Evolutionary conservation across 2,888 invertebrate species (phyloP).

Genomic region (Hoplodrina blanda): DNA sequence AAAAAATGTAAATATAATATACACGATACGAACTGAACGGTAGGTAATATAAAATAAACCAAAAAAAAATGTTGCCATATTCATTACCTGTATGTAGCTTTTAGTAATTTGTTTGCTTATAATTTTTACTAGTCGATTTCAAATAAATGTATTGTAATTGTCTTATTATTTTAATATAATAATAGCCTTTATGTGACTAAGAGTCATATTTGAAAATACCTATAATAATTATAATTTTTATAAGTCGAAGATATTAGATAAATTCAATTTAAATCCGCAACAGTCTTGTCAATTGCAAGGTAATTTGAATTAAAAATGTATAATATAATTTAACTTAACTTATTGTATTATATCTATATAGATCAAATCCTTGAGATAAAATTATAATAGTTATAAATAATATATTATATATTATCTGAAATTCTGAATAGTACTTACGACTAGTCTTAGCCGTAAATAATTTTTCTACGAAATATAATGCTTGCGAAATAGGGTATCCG

Average conservation of each 20-base stretch:
- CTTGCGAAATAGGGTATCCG: slow-evolving; percentile 58
- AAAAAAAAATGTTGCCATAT: slow-evolving; percentile 44
- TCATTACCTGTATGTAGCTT: slow-evolving; percentile 48
- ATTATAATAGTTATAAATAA: slow-evolving; percentile 23
- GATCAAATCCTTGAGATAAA: not conserved
- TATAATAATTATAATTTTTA: slow-evolving; percentile 2
- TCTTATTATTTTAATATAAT: slow-evolving; percentile 25
- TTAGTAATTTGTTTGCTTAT: slow-evolving; percentile 46
- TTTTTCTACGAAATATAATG: slow-evolving; percentile 57
- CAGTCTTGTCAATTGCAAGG: not conserved
- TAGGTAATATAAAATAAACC: slow-evolving; percentile 45
- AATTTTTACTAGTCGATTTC: slow-evolving; percentile 54
- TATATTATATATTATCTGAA: slow-evolving; percentile 17
- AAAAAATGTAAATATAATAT: slow-evolving; percentile 47
- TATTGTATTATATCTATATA: slow-evolving; percentile 10
- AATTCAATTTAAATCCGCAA: not conserved
- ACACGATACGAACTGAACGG: slow-evolving; percentile 53
- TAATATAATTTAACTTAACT: slow-evolving; percentile 3
- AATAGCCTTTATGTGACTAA: slow-evolving; percentile 51
- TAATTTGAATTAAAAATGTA: slow-evolving; percentile 1
- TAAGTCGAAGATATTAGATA: not conserved
- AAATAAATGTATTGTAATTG: slow-evolving; percentile 51
- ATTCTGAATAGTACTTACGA: slow-evolving; percentile 35
- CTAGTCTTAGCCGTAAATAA: slow-evolving; percentile 57
- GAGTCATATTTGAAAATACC: slow-evolving; percentile 45